Percentiles rank a stretch among this genome's conserved stretches.
Conservation (phyloP, 2,113 vertebrate species). For the Mesocricetus auratus region DNA sequence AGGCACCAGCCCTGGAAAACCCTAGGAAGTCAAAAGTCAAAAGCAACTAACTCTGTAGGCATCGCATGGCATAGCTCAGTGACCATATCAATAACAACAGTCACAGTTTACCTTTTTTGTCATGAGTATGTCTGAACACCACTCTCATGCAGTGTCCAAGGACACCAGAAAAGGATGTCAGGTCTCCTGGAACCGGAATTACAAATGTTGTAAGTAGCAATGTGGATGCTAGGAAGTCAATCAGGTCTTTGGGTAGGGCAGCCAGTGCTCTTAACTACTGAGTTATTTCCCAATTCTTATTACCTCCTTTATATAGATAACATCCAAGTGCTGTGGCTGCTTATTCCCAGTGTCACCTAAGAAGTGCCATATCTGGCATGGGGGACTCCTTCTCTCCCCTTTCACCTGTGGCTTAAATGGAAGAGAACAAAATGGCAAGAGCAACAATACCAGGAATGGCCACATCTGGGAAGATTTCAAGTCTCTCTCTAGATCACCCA, state of each 20-base stretch:
- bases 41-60: neutral
- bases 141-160: neutral
- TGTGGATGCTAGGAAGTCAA: neutral
- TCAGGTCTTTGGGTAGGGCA: neutral
- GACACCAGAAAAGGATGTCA: neutral
- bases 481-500: neutral
- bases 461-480: neutral
- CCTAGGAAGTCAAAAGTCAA: neutral
- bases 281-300: neutral
- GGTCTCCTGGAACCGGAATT: neutral
- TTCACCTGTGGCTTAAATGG: neutral
- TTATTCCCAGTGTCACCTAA: neutral
- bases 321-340: no score
- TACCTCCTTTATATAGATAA: neutral
- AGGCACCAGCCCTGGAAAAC: neutral
- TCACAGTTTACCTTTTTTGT: neutral
- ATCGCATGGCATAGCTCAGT: neutral
- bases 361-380: neutral
- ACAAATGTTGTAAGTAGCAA: no score
- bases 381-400: neutral
- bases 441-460: rapidly evolving
- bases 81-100: neutral
- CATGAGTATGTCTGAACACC: neutral
- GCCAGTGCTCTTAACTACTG: neutral
- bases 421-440: neutral